Evolutionary conservation across 2,113 vertebrate genomes (phyloP).

Genomic region (Oostethus manadensis): DNA sequence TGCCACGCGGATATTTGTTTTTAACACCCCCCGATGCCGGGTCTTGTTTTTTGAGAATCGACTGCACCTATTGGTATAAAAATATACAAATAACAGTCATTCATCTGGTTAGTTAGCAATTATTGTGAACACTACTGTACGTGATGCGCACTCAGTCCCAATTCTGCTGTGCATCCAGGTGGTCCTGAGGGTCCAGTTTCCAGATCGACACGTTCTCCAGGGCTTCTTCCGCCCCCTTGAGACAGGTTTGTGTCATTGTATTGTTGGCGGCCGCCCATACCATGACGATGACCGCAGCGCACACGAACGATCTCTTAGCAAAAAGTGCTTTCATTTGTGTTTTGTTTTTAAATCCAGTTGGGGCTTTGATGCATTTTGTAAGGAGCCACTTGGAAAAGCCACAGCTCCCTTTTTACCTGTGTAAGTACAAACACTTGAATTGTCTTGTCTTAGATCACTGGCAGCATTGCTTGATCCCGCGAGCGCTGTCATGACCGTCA

Average conservation of each 20-base stretch:
- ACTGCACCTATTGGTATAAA: too few species aligned
- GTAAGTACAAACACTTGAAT: constrained; percentile 84
- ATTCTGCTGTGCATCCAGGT: constrained; percentile 70
- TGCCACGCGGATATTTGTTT: too few species aligned
- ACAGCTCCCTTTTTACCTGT: constrained; percentile 81
- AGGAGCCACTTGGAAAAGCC: constrained; percentile 79
- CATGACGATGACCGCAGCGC: neutral
- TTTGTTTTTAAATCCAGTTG: constrained; percentile 71
- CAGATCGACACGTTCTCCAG: constrained; percentile 87
- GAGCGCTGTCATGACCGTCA: too few species aligned
- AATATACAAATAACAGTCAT: too few species aligned
- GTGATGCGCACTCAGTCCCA: neutral
- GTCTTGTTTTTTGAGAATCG: too few species aligned
- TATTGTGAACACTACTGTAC: too few species aligned
- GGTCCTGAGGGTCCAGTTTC: constrained; percentile 86
- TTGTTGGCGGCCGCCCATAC: neutral
- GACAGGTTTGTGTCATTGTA: constrained; percentile 73
- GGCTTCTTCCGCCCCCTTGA: constrained; percentile 88
- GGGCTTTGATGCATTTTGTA: constrained; percentile 79
- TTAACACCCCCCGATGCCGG: too few species aligned
- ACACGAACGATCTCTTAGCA: neutral
- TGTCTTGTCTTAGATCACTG: neutral
- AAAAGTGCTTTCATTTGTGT: constrained; percentile 5
- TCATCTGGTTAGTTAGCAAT: too few species aligned
- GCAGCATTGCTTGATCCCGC: too few species aligned